Evolutionary conservation across 2,113 vertebrate species (phyloP), one percentile per base, ranked within the genome.

Genomic region (Cyprinodon variegatus): DNA sequence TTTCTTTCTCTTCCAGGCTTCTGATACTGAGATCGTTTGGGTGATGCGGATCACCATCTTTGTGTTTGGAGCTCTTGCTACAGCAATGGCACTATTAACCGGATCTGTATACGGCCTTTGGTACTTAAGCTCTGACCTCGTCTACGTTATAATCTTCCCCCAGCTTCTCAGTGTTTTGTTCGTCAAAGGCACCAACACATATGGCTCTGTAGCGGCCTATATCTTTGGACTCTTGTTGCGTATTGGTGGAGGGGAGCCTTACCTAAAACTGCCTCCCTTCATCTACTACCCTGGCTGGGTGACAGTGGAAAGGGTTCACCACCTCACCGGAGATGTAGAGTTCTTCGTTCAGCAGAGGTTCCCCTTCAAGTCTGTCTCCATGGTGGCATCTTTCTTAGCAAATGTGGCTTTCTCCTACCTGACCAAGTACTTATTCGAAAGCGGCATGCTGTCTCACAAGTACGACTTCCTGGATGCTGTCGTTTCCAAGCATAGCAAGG

Each of bases 121-220:
- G 98, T 99, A 98, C 92, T 95, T 99, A 80, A 99, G 97, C 89
- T 99, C 97, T 4, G 98, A 99, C 86, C 94, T 99, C 2, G 96
- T 99, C 50, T 99, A 99, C 79, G 97, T 99, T 91, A 96, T 99
- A 92, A 98, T 99, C 91, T 99, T 99, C 86, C 98, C 98, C 1
- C 98, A 99, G 82, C 95, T 99, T 3, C 90, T 99, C 37, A 97
- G 96, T 48, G 98, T 99, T 71, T 90, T 99, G 0, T 99, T 99
- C n/a, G 73, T 99, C 83, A 98, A 97, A 87, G 96, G 96, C 74
- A 99, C 97, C 38, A 99, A 99, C 78, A 99, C 98, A 0, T 99
- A 99, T 0, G 98, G 98, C 72, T 97, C 98, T 0, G 94, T 97
- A 70, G 95, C 95, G 15, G 98, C 94, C 39, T 99, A 99, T 8